Base-by-base conservation (phyloP, 2,113 vertebrate genomes). In the Pollimyrus isidori region DNA sequence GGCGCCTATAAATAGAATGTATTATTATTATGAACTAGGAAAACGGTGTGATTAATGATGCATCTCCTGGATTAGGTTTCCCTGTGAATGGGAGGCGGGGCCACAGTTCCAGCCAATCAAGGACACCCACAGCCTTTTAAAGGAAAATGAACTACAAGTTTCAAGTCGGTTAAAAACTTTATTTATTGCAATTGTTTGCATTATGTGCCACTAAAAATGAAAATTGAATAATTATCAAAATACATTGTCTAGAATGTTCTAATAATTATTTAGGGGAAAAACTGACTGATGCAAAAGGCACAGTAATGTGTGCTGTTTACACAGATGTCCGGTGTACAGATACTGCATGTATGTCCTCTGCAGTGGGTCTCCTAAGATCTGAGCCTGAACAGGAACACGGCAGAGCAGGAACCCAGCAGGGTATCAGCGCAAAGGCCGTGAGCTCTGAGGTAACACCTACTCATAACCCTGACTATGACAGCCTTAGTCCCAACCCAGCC, bases 41-140 rank as follows among this genome's bases (percentile, higher is more conserved):
- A 48, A 26, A 21, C 48, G 52, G 6, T 30, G 7, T n/a, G 48
- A n/a, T 11, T 58, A 56, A 2, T 87, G 50, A 26, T 11, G 15
- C 13, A 39, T 7, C 45, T 26, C 56, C 19, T 86, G 13, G 26
- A 87, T 69, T 35, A 92, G 89, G 50, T 80, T 90, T 53, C 4
- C 35, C 21, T 83, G 48, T 65, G 69, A 90, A 48, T 85, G 30
- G 13, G 76, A 89, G 50, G 76, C 26, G 3, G 45, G 21, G n/a
- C n/a, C 45, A 23, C 76, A 88, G 49, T n/a, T 83, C 48, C 30
- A 49, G 56, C 30, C 52, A 15, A 30, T 73, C 56, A 48, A 48
- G 62, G 65, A 39, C 69, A 45, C 35, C 56, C 42, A 42, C 50
- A 26, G 11, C 19, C n/a, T 62, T 10, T 52, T 30, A 19, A 26